A percentile compares a stretch with the other conserved stretches of the same genome.
phyloP scores from a whole-genome alignment of 53 echinoderm and acorn worm species.

The Luidia sarsii region DNA sequence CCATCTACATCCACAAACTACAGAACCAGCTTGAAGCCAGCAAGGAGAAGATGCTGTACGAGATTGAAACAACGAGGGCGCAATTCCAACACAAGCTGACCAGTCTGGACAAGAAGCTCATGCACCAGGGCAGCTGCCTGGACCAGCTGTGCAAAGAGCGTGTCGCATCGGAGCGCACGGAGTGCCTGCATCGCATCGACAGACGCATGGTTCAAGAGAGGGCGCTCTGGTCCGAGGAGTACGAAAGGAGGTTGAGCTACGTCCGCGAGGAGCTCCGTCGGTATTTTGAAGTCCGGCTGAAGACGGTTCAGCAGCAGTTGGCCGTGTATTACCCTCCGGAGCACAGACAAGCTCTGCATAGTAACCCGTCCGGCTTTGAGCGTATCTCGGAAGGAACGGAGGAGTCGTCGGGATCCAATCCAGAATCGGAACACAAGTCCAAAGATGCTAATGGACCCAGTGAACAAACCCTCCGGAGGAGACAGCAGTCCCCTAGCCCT shows the following conservation, averaged over 20 bases:
- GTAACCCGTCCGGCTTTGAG: slow-evolving; percentile 40
- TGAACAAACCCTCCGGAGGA: not conserved
- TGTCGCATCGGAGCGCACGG: slow-evolving; percentile 77
- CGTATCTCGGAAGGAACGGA: slow-evolving; percentile 47
- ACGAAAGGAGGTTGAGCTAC: slow-evolving; percentile 68
- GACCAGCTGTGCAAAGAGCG: slow-evolving; percentile 90
- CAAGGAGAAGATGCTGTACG: slow-evolving; percentile 91
- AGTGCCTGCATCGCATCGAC: slow-evolving; percentile 91
- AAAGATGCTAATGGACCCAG: slow-evolving; percentile 1
- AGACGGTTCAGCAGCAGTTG: slow-evolving; percentile 78
- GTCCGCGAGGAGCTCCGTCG: slow-evolving; percentile 66
- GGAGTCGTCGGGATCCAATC: slow-evolving; percentile 21
- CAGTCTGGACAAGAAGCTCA: slow-evolving; percentile 81
- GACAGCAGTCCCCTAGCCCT: slow-evolving; percentile 24
- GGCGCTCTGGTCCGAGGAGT: slow-evolving; percentile 71
- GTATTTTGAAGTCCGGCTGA: slow-evolving; percentile 79
- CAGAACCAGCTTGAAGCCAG: slow-evolving; percentile 96
- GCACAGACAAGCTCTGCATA: slow-evolving; percentile 22
- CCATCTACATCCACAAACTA: slow-evolving; percentile 86
- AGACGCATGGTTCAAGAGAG: slow-evolving; percentile 80
- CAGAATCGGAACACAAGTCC: not conserved
- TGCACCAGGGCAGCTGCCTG: slow-evolving; percentile 84
- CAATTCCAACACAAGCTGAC: slow-evolving; percentile 84
- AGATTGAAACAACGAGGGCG: slow-evolving; percentile 83
- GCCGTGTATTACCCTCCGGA: slow-evolving; percentile 27